Evolutionary conservation across 2,888 invertebrate species (phyloP).

Genomic region (Oligia strigilis): DNA sequence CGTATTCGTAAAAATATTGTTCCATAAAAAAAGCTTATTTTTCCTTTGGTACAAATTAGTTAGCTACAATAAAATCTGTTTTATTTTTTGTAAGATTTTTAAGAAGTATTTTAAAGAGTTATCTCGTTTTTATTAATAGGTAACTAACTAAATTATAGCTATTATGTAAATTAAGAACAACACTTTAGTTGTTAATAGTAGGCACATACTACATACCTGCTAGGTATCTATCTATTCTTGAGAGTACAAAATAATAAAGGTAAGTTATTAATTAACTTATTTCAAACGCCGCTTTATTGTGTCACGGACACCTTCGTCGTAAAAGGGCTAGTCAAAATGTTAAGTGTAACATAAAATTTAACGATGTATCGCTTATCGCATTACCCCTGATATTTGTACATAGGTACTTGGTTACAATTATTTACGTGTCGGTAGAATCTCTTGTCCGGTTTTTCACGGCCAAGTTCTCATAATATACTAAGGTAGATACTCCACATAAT

Average conservation of each 20-base stretch:
- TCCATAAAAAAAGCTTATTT: slow-evolving; percentile 15
- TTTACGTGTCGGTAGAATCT: neutral
- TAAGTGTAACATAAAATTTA: slow-evolving; percentile 55
- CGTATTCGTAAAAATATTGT: slow-evolving; percentile 45
- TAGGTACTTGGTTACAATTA: neutral
- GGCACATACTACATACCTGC: neutral
- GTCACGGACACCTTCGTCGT: slow-evolving; percentile 43
- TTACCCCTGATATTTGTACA: slow-evolving; percentile 12
- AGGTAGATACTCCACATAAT: no score
- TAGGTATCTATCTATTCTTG: neutral
- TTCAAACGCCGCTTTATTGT: slow-evolving; percentile 30
- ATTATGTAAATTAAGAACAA: neutral
- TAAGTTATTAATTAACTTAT: slow-evolving; percentile 13
- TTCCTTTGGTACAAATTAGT: slow-evolving; percentile 17
- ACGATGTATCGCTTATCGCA: slow-evolving; percentile 40
- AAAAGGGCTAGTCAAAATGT: slow-evolving; percentile 35
- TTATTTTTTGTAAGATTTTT: slow-evolving; percentile 10
- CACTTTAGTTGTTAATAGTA: neutral
- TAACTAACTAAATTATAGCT: no score
- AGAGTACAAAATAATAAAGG: slow-evolving; percentile 3
- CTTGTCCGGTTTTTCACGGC: neutral
- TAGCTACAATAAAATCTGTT: slow-evolving; percentile 1
- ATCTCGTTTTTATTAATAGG: no score
- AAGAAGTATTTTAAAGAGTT: neutral
- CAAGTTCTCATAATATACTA: neutral